phyloP scores from a whole-genome alignment of 92 coral and sea anemone genomes.

The Hydrozoanthus gracilis region DNA sequence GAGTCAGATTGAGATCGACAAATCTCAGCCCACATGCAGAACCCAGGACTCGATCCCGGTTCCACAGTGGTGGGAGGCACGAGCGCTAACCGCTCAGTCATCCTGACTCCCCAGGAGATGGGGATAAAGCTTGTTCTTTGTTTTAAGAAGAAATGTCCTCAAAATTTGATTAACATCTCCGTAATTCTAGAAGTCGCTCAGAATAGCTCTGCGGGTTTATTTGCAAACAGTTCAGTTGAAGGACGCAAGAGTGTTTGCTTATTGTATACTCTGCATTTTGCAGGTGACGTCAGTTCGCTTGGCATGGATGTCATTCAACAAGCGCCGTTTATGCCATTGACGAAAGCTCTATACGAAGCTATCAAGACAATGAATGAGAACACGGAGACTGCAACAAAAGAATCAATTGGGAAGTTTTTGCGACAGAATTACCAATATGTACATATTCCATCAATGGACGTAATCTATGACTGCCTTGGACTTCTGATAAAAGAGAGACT shows the following conservation, averaged over 20 bases:
- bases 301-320: conserved; percentile 90
- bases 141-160: no score
- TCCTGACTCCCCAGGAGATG: no score
- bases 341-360: conserved; percentile 84
- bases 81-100: no score
- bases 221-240: no score
- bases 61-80: no score
- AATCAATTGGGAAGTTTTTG: conserved; percentile 75
- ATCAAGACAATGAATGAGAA: conserved; percentile 81
- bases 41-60: no score
- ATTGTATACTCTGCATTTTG: background rate
- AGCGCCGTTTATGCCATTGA: conserved; percentile 91
- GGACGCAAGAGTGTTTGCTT: background rate
- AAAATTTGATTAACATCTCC: no score
- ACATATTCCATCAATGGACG: conserved; percentile 82
- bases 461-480: conserved; percentile 86
- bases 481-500: conserved; percentile 78
- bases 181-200: no score
- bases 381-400: conserved; percentile 71
- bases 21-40: no score
- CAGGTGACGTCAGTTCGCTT: conserved; percentile 87
- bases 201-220: no score
- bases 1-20: no score
- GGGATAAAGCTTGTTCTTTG: no score
- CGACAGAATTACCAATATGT: conserved; percentile 85